Evolutionary conservation across 2,888 invertebrate species (phyloP).

Genomic region (Steromphala cineraria): DNA sequence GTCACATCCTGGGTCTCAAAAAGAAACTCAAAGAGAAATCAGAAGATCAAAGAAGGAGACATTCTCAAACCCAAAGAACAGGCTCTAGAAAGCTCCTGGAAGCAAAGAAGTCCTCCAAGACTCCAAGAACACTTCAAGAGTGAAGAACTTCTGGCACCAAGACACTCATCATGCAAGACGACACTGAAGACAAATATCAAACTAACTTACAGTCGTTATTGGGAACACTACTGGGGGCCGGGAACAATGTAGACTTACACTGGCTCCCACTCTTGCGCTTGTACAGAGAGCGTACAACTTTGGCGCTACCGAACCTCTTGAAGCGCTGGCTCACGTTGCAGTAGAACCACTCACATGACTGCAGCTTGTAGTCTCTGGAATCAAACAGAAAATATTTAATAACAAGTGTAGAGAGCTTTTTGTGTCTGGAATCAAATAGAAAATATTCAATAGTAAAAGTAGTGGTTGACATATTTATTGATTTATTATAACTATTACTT

Average conservation of each 20-base stretch:
- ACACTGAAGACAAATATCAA: not conserved
- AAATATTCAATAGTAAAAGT: not conserved
- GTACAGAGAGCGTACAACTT: constrained; percentile 68
- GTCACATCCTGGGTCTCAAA: too few species aligned
- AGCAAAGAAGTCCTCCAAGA: too few species aligned
- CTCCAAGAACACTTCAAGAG: too few species aligned
- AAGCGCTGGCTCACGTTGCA: constrained; percentile 61
- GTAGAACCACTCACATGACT: constrained; percentile 72
- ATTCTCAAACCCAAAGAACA: too few species aligned
- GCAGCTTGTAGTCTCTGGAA: constrained; percentile 63
- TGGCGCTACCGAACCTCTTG: constrained; percentile 72
- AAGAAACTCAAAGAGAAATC: too few species aligned
- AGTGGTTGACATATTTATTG: not conserved
- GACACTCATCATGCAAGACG: constrained; percentile 18
- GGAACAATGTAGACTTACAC: constrained; percentile 25
- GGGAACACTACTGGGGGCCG: not conserved
- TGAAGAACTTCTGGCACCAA: not conserved
- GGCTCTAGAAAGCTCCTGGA: too few species aligned
- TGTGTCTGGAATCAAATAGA: not conserved
- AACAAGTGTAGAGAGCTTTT: not conserved
- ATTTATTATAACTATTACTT: too few species aligned
- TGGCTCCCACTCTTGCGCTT: constrained; percentile 42
- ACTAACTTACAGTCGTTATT: not conserved
- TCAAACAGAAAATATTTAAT: not conserved
- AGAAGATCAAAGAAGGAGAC: too few species aligned